Evolutionary conservation across 2,888 invertebrate species (phyloP), one percentile per base, ranked within the genome.

Genomic region (Myopa tessellatipennis): DNA sequence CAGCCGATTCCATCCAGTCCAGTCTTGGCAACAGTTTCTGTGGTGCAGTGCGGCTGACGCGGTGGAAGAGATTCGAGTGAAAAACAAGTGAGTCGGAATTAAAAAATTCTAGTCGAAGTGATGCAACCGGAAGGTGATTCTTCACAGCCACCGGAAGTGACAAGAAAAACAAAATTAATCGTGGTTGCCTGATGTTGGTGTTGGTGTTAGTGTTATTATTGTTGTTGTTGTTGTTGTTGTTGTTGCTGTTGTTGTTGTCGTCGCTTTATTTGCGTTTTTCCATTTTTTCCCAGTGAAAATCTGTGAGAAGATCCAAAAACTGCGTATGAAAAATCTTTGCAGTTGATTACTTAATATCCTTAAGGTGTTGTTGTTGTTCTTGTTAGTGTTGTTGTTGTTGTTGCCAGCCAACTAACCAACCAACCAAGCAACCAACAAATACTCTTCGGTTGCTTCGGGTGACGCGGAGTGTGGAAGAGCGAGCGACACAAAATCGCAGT

Each of bases 311-410:
- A 26, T 61, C 40, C 34, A 74, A 68, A 68, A 50, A 50, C 55
- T 50, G n/a, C 67, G 40, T 18, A 50, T 52, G 67, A 75, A 79
- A 77, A 76, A 73, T 78, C 72, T 67, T 50, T 74, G 69, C 71
- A 67, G 78, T 77, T 82, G 83, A 83, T 83, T 83, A 83, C 81
- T 82, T 82, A 83, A 83, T 82, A 82, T 82, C 79, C 80, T 80
- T 79, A 76, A n/a, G 67, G n/a, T 74, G 60, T 77, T 67, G 72
- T 74, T 73, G 68, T 63, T 74, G 36, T 63, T 38, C 36, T 50
- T 65, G 70, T 74, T 52, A 63, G 69, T 72, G 70, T 26, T 77
- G 74, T 73, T 76, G 77, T 78, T 81, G 63, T 79, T 78, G 71
- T 50, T 69, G 74, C 63, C 50, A 55, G 36, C 40, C 45, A 16